phyloP scores from a whole-genome alignment of 35 echinoderm and acorn worm genomes.

The Diadema setosum region DNA sequence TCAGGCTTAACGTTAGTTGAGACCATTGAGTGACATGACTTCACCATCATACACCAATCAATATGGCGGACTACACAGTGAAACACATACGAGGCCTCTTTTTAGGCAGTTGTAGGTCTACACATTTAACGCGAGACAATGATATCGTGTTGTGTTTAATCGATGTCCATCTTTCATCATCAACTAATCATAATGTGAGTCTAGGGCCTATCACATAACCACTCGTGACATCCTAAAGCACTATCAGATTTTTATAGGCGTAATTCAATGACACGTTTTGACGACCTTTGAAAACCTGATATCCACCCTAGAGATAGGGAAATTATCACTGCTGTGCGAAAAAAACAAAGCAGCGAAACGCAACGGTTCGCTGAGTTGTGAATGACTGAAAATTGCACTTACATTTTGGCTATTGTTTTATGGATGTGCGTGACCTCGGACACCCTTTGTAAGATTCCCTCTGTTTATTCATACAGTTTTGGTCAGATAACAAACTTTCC shows the following conservation, averaged over 20 bases:
- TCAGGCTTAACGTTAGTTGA: too few species aligned
- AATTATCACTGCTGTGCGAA: constrained; percentile 17
- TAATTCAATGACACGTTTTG: neutral
- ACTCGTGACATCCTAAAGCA: too few species aligned
- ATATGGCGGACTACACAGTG: too few species aligned
- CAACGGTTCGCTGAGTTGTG: neutral
- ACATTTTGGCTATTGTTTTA: neutral
- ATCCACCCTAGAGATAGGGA: neutral
- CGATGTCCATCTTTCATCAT: too few species aligned
- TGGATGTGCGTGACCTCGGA: neutral
- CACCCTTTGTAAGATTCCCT: neutral
- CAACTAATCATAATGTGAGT: too few species aligned
- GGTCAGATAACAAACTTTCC: neutral
- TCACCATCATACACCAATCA: too few species aligned
- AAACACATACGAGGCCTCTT: too few species aligned
- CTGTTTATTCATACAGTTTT: neutral
- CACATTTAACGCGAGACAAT: too few species aligned
- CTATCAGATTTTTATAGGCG: neutral
- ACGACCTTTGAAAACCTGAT: neutral
- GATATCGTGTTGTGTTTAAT: too few species aligned
- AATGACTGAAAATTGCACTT: neutral
- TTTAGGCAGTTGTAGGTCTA: too few species aligned
- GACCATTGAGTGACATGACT: too few species aligned
- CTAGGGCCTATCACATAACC: too few species aligned
- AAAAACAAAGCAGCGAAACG: constrained; percentile 50